These are phyloP conservation scores for Gymnothorax reevesii DNA, from an alignment of 2,797 vertebrate species.

Conservation along the genomic window DNA sequence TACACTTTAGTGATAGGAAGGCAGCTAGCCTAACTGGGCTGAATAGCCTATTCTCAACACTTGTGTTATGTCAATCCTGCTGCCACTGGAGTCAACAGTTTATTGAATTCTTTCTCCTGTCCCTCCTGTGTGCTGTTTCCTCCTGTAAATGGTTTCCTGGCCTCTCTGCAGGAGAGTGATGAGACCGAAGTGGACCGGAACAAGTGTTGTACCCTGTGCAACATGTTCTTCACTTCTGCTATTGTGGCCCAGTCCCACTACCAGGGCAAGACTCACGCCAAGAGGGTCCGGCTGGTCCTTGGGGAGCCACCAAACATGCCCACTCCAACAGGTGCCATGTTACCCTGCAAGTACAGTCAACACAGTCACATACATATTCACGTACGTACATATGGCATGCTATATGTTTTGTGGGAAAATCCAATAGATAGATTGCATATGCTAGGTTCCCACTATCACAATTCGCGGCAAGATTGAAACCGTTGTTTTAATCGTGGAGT, in stretches of 20 bases:
- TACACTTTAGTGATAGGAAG: too few species aligned
- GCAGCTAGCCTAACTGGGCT: too few species aligned
- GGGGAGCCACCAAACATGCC: constrained; percentile 71
- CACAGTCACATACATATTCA: background rate
- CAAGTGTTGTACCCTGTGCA: constrained; percentile 84
- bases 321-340: constrained; percentile 63
- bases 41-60: too few species aligned
- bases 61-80: background rate
- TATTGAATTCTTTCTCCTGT: background rate
- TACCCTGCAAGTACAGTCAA: constrained; percentile 17
- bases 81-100: background rate
- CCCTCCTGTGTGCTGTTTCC: background rate
- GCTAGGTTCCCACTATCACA: too few species aligned
- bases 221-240: constrained; percentile 86
- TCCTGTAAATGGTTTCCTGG: constrained; percentile 26
- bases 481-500: too few species aligned
- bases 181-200: constrained; percentile 83
- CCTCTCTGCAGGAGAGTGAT: constrained; percentile 72
- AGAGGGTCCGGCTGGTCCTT: constrained; percentile 79
- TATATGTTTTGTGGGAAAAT: too few species aligned
- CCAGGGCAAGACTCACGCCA: constrained; percentile 83
- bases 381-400: background rate
- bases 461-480: too few species aligned
- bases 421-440: too few species aligned
- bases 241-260: constrained; percentile 85